These are phyloP conservation scores for Hippocampus zosterae DNA, from an alignment of 2,113 vertebrate species.

Conservation along the genomic window DNA sequence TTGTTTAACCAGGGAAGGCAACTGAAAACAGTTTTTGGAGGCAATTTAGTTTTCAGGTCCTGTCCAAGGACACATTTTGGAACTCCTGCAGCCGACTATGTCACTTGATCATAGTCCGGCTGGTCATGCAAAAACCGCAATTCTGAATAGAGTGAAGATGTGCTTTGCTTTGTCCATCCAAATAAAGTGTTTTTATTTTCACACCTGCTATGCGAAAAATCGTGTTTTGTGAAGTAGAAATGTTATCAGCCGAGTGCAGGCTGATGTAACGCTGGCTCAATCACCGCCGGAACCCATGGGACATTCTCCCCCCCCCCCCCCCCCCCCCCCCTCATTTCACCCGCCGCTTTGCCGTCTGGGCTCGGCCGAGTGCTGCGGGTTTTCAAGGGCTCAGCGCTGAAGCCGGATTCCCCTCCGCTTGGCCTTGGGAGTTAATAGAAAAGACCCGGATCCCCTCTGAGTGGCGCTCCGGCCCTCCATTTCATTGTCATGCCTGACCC, in stretches of 20 bases:
- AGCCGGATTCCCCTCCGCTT: constrained; percentile 38
- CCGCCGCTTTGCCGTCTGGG: constrained; percentile 44
- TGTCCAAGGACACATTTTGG: no score
- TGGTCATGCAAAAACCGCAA: background rate
- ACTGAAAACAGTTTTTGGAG: no score
- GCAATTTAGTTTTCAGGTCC: no score
- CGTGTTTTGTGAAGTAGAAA: constrained; percentile 37
- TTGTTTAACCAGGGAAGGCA: no score
- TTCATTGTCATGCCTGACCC: constrained; percentile 66
- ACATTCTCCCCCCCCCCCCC: constrained; percentile 12
- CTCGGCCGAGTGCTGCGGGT: constrained; percentile 22
- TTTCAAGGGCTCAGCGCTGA: constrained; percentile 28
- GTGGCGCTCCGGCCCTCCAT: constrained; percentile 45
- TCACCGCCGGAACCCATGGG: constrained; percentile 51
- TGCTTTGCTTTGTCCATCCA: background rate
- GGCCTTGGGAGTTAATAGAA: constrained; percentile 69
- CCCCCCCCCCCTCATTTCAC: constrained; percentile 18
- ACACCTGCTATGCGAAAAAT: constrained; percentile 39
- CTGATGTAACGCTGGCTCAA: constrained; percentile 69
- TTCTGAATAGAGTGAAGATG: constrained; percentile 23
- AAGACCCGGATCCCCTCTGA: constrained; percentile 57
- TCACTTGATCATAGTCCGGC: background rate
- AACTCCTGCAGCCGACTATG: background rate
- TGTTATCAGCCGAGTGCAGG: constrained; percentile 56
- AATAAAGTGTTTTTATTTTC: constrained; percentile 14